Base-by-base conservation (phyloP, 2,113 vertebrate genomes). In the Zapornia atra region DNA sequence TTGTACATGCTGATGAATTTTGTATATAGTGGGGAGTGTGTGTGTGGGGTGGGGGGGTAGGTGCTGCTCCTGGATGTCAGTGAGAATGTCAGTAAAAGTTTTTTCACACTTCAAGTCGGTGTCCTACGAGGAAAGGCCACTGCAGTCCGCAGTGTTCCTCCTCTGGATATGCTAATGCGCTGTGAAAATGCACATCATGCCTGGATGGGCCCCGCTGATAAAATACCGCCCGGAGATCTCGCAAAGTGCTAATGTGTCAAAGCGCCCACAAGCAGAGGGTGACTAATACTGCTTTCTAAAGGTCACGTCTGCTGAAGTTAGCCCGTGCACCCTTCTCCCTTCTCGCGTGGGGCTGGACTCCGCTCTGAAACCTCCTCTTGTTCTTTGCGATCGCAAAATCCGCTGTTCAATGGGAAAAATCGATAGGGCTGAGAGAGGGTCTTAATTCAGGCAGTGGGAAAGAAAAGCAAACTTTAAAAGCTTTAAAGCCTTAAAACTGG, bases 101-200 rank as follows among this genome's bases (percentile, higher is more conserved):
- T 59, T 86, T 88, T 82, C 79, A 59, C 66, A 50, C 72, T 86
- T 94, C 44, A 42, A 0, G 88, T 33, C 66, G 11, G 40, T 59
- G 84, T 94, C 48, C 63, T 92, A 31, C 65, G 75, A 90, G 86
- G 73, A 96, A 91, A 93, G 95, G 82, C 93, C 77, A 75, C 50
- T 92, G 66, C 87, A 71, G 79, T 83, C 83, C 1, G 0, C 33
- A 7, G 50, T 16, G 54, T 42, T 96, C 81, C 96, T 96, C 77
- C 79, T 94, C 94, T 82, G 82, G 93, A 92, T 92, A 92, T 82
- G 92, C n/a, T 97, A 94, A 97, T 86, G 50, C 72, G 11, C 95
- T 94, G 51, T 97, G 97, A 96, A 95, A 96, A 91, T 80, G 88
- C 92, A 56, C 95, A 94, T 97, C 92, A 78, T 97, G 97, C 96